Conservation (phyloP, 2,888 invertebrate genomes). For the Opisthograptis luteolata region DNA sequence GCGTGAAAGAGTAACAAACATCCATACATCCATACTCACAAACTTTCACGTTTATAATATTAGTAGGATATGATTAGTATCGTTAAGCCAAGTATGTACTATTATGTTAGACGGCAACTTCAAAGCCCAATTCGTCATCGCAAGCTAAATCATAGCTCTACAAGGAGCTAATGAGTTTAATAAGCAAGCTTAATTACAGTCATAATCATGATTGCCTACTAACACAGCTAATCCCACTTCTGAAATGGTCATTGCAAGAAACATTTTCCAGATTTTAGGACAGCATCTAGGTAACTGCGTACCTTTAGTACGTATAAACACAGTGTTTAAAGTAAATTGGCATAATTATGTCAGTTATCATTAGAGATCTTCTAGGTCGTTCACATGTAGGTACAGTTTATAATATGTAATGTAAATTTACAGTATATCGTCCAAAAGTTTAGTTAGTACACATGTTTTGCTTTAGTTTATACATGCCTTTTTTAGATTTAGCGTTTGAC, state of each 20-base stretch:
- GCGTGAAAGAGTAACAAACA: too few species aligned
- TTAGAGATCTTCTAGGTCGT: conserved; percentile 23
- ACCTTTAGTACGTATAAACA: conserved; percentile 19
- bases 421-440: too few species aligned
- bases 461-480: too few species aligned
- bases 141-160: conserved; percentile 3
- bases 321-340: conserved; percentile 25
- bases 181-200: conserved; percentile 9
- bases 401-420: too few species aligned
- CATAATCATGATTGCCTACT: conserved; percentile 9
- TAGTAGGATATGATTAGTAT: too few species aligned
- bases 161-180: conserved; percentile 8
- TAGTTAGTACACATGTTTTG: too few species aligned
- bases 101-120: conserved; percentile 5
- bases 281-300: conserved; percentile 24
- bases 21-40: too few species aligned
- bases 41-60: too few species aligned
- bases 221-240: background rate
- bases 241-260: conserved; percentile 16
- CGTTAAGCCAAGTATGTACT: too few species aligned
- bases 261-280: conserved; percentile 34
- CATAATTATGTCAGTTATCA: conserved; percentile 20
- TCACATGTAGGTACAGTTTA: conserved; percentile 13
- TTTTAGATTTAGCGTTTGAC: too few species aligned
- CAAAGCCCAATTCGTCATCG: conserved; percentile 6